Percentiles rank a stretch among this genome's conserved stretches.
Evolutionary conservation across 2,113 vertebrate species (phyloP).

Genomic region (Otis tarda): DNA sequence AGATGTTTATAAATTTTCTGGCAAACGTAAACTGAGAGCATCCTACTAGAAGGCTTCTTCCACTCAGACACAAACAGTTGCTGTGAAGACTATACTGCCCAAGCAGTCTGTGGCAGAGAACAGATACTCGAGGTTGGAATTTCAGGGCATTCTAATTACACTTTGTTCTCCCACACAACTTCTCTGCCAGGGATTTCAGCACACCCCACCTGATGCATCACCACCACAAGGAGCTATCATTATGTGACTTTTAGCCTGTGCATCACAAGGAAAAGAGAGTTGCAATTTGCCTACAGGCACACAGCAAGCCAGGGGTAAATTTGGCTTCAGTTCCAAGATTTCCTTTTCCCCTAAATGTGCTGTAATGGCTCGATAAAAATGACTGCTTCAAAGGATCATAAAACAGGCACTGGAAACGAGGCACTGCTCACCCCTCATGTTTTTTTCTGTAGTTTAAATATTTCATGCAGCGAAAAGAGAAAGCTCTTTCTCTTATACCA

Average conservation of each 20-base stretch:
- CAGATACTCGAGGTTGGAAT: neutral
- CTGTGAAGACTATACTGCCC: neutral
- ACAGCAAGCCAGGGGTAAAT: neutral
- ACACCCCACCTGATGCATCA: neutral
- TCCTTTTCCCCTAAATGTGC: neutral
- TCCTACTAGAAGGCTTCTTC: neutral
- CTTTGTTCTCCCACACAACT: neutral
- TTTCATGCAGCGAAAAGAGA: neutral
- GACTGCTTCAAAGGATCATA: neutral
- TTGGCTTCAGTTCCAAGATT: neutral
- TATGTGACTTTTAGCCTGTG: neutral
- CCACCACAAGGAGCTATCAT: neutral
- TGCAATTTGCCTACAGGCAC: neutral
- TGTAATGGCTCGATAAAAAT: neutral
- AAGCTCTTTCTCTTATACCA: neutral
- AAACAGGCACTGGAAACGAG: neutral
- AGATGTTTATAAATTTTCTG: neutral
- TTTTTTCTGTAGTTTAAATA: neutral
- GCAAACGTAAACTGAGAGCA: neutral
- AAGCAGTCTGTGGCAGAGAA: neutral
- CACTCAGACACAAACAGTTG: neutral
- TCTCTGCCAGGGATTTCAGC: neutral
- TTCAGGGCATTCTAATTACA: neutral
- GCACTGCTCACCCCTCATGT: neutral
- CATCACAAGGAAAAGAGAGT: neutral